Evolutionary conservation across 2,797 vertebrate species (phyloP).

Genomic region (Limnodromus scolopaceus): DNA sequence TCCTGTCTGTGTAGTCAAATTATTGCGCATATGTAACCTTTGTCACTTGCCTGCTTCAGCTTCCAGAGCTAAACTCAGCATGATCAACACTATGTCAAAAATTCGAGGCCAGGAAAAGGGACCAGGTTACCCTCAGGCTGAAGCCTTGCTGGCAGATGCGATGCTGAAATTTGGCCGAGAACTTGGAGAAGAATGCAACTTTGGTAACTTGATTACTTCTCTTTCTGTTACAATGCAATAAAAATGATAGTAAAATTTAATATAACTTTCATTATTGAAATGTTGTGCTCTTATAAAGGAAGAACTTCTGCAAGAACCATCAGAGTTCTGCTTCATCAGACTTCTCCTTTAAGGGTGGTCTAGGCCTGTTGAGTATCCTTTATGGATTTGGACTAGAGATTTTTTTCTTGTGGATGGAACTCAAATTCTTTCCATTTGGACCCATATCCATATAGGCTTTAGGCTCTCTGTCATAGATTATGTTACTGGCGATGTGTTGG

Average conservation of each 20-base stretch:
- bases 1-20: not conserved
- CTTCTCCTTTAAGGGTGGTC: not conserved
- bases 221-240: not conserved
- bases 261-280: not conserved
- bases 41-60: conserved; percentile 77
- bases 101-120: conserved; percentile 97
- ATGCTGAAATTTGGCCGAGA: conserved; percentile 96
- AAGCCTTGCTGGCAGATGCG: conserved; percentile 90
- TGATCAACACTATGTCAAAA: conserved; percentile 99
- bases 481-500: not conserved
- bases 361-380: not conserved
- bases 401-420: not conserved
- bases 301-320: not conserved
- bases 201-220: conserved; percentile 81
- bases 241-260: not conserved
- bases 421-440: not conserved
- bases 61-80: conserved; percentile 97
- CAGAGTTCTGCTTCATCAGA: not conserved
- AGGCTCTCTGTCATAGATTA: not conserved
- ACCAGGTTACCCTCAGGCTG: conserved; percentile 94
- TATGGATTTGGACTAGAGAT: not conserved
- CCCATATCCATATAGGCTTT: not conserved
- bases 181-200: conserved; percentile 95
- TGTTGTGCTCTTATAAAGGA: not conserved
- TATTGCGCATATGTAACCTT: not conserved